Conservation (phyloP, 1,140 invertebrate species). For the Meteorus sp. region DNA sequence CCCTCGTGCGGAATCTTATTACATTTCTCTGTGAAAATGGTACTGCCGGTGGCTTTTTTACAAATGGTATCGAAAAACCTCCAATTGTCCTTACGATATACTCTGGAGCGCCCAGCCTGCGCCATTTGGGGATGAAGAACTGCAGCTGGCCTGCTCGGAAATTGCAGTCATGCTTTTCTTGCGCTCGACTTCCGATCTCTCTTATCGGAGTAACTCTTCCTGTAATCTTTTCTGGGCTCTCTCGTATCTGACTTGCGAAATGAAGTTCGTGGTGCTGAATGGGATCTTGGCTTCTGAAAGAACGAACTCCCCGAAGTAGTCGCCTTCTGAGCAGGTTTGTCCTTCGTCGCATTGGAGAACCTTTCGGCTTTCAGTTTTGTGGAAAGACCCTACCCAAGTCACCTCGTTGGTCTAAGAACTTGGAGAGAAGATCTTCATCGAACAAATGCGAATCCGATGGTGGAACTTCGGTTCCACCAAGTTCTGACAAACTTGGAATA, state of each 20-base stretch:
- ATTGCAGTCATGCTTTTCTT: too few species aligned
- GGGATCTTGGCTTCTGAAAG: too few species aligned
- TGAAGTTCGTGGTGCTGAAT: too few species aligned
- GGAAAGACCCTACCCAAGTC: constrained; percentile 20
- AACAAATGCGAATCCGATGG: constrained; percentile 26
- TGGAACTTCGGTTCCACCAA: too few species aligned
- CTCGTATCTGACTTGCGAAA: too few species aligned
- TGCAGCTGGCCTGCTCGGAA: neutral
- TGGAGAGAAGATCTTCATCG: constrained; percentile 20
- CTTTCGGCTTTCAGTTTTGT: neutral
- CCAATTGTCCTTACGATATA: neutral
- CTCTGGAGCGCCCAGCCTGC: neutral
- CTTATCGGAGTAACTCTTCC: too few species aligned
- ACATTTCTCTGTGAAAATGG: neutral
- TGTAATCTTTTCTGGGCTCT: too few species aligned
- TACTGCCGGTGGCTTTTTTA: neutral
- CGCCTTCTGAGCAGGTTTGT: too few species aligned
- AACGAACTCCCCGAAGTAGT: too few species aligned
- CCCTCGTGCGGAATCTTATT: constrained; percentile 26
- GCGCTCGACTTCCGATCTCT: too few species aligned
- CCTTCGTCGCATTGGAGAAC: too few species aligned
- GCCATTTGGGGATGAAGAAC: neutral
- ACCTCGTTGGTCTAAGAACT: constrained; percentile 20
- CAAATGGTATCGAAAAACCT: constrained; percentile 1
- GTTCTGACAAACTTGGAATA: too few species aligned